A percentile compares a stretch with the other conserved stretches of the same genome.
These are phyloP conservation scores for Gymnarchus niloticus DNA, from an alignment of 2,113 vertebrate genomes.

Conservation along the genomic window DNA sequence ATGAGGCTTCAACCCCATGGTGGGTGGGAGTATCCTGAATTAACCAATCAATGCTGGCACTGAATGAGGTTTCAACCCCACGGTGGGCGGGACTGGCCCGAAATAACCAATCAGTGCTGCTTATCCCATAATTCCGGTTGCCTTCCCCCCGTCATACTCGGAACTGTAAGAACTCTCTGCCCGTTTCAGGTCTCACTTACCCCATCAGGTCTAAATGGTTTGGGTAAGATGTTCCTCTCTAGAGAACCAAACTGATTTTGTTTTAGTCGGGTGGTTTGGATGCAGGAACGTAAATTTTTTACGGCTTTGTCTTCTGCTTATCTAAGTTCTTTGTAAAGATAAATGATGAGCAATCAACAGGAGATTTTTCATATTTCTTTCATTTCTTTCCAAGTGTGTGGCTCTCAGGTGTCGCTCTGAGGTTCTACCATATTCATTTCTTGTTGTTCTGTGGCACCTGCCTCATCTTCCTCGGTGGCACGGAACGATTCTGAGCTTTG, in stretches of 20 bases:
- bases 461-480: not conserved
- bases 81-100: too few species aligned
- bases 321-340: not conserved
- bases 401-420: too few species aligned
- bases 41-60: too few species aligned
- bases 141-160: not conserved
- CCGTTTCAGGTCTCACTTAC: not conserved
- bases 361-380: too few species aligned
- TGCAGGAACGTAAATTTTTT: not conserved
- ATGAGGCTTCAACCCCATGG: too few species aligned
- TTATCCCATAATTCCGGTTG: not conserved
- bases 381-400: not conserved
- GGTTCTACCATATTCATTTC: not conserved
- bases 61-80: too few species aligned
- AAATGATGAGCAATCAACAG: too few species aligned
- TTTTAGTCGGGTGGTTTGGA: not conserved
- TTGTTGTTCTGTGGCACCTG: not conserved
- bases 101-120: not conserved
- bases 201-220: not conserved
- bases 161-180: not conserved
- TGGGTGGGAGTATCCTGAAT: too few species aligned
- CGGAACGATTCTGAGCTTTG: conserved; percentile 11
- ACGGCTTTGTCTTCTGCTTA: not conserved
- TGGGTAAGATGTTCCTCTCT: not conserved
- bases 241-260: not conserved